Evolutionary conservation across 2,113 vertebrate species (phyloP).

Genomic region (Mustela nigripes): DNA sequence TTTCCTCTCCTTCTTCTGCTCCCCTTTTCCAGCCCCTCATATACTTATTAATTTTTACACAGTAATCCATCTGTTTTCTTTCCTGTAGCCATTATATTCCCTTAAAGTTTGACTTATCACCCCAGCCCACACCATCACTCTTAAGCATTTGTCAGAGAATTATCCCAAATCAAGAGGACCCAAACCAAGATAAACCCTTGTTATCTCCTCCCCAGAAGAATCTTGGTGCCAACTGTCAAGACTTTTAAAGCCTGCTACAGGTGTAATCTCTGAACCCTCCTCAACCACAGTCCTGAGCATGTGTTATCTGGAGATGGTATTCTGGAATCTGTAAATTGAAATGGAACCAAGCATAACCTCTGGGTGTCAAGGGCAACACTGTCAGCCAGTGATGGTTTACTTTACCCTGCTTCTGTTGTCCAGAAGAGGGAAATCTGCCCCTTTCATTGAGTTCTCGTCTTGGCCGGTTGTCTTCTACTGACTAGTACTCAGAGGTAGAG

Average conservation of each 20-base stretch:
- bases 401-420: background rate
- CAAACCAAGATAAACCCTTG: constrained; percentile 19
- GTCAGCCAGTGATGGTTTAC: background rate
- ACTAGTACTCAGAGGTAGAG: background rate
- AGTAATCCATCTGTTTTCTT: background rate
- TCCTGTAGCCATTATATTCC: background rate
- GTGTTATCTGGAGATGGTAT: background rate
- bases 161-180: background rate
- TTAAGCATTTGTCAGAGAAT: constrained; percentile 24
- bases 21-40: accelerated
- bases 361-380: background rate
- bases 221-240: constrained; percentile 28
- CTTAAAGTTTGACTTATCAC: constrained; percentile 17
- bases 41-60: background rate
- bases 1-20: background rate
- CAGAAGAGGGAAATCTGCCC: background rate
- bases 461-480: background rate
- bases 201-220: constrained; percentile 2
- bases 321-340: constrained; percentile 26
- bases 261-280: background rate
- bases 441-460: background rate
- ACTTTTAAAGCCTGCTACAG: background rate
- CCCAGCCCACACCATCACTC: background rate
- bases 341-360: background rate
- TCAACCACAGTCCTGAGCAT: background rate